These are phyloP conservation scores for Sardinella longiceps DNA, from an alignment of 2,797 vertebrate genomes.

Conservation along the genomic window DNA sequence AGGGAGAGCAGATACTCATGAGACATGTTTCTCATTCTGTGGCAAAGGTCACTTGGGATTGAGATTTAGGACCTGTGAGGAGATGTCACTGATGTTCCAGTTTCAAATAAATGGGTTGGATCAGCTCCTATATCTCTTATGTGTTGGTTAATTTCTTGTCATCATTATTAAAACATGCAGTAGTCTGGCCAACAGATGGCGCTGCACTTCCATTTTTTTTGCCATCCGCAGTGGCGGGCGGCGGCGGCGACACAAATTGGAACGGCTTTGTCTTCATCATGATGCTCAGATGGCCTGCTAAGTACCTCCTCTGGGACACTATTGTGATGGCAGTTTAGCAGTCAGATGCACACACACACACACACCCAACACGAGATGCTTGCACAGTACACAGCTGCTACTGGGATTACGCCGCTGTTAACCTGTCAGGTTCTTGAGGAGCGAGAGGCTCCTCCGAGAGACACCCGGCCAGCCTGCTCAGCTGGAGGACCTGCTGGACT, in stretches of 20 bases:
- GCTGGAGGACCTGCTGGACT: background rate
- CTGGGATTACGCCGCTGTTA: conserved; percentile 54
- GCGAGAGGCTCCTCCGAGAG: background rate
- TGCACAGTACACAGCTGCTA: conserved; percentile 70
- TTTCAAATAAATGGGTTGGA: background rate
- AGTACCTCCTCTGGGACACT: conserved; percentile 70
- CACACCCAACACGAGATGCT: conserved; percentile 67
- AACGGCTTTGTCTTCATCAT: conserved; percentile 67
- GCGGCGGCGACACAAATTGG: conserved; percentile 6
- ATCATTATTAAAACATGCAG: no score
- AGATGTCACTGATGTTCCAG: background rate
- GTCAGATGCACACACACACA: conserved; percentile 66
- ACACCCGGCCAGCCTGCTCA: background rate
- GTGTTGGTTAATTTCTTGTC: background rate
- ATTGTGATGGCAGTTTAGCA: conserved; percentile 71
- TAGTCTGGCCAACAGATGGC: conserved; percentile 55
- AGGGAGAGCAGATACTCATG: background rate
- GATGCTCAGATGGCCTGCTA: conserved; percentile 63
- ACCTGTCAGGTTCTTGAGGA: conserved; percentile 52
- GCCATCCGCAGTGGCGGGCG: no score
- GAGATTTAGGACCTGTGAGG: background rate
- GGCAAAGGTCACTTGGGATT: no score
- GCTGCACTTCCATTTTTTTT: conserved; percentile 45
- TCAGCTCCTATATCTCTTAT: background rate
- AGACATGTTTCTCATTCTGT: background rate